A percentile compares a stretch with the other conserved stretches of the same genome.
Evolutionary conservation across 2,113 vertebrate species (phyloP).

Genomic region (Sapajus apella): DNA sequence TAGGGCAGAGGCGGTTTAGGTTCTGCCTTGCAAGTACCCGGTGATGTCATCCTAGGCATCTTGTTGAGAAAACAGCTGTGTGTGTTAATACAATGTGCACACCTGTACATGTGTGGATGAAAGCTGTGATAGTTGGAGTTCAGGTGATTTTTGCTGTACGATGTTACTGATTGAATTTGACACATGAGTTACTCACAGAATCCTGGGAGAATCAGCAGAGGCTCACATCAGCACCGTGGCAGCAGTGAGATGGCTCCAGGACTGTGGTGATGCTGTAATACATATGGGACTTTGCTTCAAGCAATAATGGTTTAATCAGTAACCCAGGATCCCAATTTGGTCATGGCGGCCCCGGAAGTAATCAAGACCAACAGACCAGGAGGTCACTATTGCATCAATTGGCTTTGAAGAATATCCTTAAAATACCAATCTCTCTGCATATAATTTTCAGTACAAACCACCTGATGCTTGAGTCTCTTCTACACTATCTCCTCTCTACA

Average conservation of each 20-base stretch:
- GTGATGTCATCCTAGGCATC: not conserved
- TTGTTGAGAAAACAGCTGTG: not conserved
- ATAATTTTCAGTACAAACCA: not conserved
- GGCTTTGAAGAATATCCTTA: not conserved
- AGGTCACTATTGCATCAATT: not conserved
- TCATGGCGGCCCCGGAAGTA: not conserved
- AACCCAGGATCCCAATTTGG: not conserved
- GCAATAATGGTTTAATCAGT: not conserved
- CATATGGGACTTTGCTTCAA: not conserved
- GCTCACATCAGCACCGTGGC: not conserved
- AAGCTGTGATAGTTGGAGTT: not conserved
- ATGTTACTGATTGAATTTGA: not conserved
- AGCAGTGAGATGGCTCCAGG: not conserved
- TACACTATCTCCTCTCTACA: not conserved
- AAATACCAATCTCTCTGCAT: not conserved
- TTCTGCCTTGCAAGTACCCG: rapidly evolving
- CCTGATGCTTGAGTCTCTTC: not conserved
- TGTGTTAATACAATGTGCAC: not conserved
- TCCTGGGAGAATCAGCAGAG: not conserved
- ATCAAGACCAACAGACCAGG: not conserved
- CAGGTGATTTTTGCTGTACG: not conserved
- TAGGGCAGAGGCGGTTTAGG: not conserved
- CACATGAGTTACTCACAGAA: rapidly evolving
- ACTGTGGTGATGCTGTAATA: rapidly evolving
- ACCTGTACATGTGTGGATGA: not conserved